These are phyloP conservation scores for Homarus gammarus DNA, from an alignment of 2,888 invertebrate species.

Conservation along the genomic window DNA sequence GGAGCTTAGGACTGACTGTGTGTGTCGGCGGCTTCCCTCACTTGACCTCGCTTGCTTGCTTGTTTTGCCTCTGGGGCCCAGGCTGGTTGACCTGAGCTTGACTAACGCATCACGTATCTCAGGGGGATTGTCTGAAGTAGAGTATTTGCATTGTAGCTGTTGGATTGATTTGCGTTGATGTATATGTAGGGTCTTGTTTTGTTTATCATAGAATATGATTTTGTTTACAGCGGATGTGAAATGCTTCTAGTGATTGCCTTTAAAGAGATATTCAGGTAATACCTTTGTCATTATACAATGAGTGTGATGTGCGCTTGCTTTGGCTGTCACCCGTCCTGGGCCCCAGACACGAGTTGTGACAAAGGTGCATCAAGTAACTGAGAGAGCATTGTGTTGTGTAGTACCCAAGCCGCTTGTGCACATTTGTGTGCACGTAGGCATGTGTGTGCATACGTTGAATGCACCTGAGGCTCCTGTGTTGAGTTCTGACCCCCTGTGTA, in stretches of 20 bases:
- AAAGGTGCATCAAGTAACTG: constrained; percentile 43
- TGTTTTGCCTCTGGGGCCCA: constrained; percentile 64
- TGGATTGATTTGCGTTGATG: constrained; percentile 63
- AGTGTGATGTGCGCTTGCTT: constrained; percentile 41
- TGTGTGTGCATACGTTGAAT: constrained; percentile 50
- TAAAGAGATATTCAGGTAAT: constrained; percentile 37
- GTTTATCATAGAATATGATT: constrained; percentile 53
- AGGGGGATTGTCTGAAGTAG: constrained; percentile 49
- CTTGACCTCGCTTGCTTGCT: constrained; percentile 72
- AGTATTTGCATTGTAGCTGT: constrained; percentile 46
- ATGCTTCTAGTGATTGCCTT: constrained; percentile 50
- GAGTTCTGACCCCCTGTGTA: constrained; percentile 74
- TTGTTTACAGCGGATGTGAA: constrained; percentile 58
- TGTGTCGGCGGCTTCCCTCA: constrained; percentile 58
- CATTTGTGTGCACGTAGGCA: constrained; percentile 43
- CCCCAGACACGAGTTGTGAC: constrained; percentile 64
- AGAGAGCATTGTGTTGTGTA: constrained; percentile 50
- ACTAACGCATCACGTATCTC: constrained; percentile 55
- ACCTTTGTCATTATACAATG: constrained; percentile 33
- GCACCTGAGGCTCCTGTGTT: constrained; percentile 67
- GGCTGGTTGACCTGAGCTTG: constrained; percentile 60
- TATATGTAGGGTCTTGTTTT: constrained; percentile 54
- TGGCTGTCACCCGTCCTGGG: constrained; percentile 54
- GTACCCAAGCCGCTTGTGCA: constrained; percentile 50
- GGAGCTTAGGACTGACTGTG: constrained; percentile 62